Percentiles rank a stretch among this genome's conserved stretches.
Conservation (phyloP, 2,113 vertebrate species). For the Danionella cerebrum region DNA sequence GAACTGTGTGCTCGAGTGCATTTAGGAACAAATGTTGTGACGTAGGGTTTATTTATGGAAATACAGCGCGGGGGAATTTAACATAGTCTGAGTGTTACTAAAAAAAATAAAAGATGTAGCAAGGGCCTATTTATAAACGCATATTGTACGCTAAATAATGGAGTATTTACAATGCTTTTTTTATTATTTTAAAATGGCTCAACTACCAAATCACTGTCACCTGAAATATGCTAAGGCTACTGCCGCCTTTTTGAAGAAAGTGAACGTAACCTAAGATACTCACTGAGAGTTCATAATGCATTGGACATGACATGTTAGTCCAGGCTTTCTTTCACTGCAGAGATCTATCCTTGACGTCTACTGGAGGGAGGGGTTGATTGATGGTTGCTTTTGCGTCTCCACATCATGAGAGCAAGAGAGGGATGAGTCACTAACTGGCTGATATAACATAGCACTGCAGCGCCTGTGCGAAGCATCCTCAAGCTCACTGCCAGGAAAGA, state of each 20-base stretch:
- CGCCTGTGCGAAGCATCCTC: slow-evolving; percentile 14
- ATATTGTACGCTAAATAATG: no score
- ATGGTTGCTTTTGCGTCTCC: slow-evolving; percentile 53
- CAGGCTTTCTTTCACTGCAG: slow-evolving; percentile 27
- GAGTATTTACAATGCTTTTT: no score
- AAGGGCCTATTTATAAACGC: no score
- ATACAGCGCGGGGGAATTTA: no score
- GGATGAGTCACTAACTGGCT: slow-evolving; percentile 66
- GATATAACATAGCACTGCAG: slow-evolving; percentile 49
- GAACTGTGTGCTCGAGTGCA: slow-evolving; percentile 53
- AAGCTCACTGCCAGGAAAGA: neutral
- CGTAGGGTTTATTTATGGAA: slow-evolving; percentile 57
- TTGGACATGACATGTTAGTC: slow-evolving; percentile 25
- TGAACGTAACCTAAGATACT: neutral
- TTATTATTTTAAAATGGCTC: no score
- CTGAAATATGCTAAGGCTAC: no score
- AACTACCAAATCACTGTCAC: no score
- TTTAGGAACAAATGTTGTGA: slow-evolving; percentile 58
- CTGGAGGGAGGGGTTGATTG: slow-evolving; percentile 50
- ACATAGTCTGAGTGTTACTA: no score
- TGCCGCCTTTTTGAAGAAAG: no score
- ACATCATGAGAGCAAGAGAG: slow-evolving; percentile 50
- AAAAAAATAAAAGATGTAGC: no score
- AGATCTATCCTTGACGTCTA: slow-evolving; percentile 37
- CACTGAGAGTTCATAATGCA: slow-evolving; percentile 10